A percentile compares a stretch with the other conserved stretches of the same genome.
These are phyloP conservation scores for Mycteria americana DNA, from an alignment of 2,797 vertebrate genomes.

Conservation along the genomic window DNA sequence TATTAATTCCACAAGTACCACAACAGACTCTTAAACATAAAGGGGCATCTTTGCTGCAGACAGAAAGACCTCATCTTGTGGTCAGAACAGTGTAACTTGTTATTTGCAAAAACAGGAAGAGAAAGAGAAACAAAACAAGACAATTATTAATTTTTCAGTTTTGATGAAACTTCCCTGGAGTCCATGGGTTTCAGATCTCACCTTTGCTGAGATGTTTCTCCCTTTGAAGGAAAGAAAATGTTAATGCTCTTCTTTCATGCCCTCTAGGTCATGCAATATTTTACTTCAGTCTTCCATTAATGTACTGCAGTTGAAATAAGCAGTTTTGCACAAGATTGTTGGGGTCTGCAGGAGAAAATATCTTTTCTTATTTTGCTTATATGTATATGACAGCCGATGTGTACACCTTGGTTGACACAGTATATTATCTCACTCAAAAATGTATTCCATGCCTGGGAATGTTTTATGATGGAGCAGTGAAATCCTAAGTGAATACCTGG, in stretches of 20 bases:
- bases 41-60: neutral
- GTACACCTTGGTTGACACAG: neutral
- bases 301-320: neutral
- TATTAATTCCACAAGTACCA: neutral
- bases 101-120: neutral
- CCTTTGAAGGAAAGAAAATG: neutral
- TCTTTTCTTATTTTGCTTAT: neutral
- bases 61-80: neutral
- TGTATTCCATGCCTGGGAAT: neutral
- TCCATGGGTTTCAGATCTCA: neutral
- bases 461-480: constrained; percentile 37
- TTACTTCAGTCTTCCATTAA: neutral
- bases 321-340: neutral
- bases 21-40: neutral
- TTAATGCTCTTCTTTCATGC: neutral
- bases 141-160: neutral
- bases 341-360: neutral
- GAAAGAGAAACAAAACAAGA: neutral
- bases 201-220: neutral
- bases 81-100: neutral
- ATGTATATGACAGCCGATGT: neutral
- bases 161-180: neutral
- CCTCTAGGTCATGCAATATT: neutral
- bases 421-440: constrained; percentile 35
- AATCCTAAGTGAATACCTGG: constrained; percentile 49